Evolutionary conservation across 2,113 vertebrate genomes (phyloP).

Genomic region (Hemiscyllium ocellatum): DNA sequence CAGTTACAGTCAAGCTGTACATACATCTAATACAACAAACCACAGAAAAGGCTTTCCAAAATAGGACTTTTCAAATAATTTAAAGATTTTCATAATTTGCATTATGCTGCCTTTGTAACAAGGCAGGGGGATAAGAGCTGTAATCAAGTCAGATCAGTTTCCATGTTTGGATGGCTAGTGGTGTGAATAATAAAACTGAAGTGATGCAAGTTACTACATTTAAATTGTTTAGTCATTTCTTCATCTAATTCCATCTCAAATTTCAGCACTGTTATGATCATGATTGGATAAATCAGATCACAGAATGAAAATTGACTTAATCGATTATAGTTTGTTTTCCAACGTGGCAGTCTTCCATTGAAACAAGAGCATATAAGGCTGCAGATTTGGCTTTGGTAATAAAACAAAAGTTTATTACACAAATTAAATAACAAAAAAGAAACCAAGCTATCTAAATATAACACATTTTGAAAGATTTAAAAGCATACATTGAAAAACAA

Average conservation of each 20-base stretch:
- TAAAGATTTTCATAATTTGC: neutral
- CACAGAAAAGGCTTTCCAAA: neutral
- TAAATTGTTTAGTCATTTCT: neutral
- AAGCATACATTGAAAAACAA: too few relatives aligned
- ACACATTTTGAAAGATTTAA: too few relatives aligned
- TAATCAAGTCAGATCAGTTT: neutral
- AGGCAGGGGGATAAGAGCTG: neutral
- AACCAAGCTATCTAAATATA: too few relatives aligned
- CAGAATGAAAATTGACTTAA: too few relatives aligned
- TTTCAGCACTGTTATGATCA: neutral
- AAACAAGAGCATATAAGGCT: too few relatives aligned
- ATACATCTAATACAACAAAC: neutral
- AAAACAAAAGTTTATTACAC: too few relatives aligned
- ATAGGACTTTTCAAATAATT: neutral
- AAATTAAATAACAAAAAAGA: too few relatives aligned
- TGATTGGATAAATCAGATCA: too few relatives aligned
- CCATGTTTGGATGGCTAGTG: neutral
- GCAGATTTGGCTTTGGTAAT: too few relatives aligned
- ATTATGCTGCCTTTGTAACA: neutral
- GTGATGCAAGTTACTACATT: neutral
- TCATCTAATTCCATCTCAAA: neutral
- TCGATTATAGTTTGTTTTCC: too few relatives aligned
- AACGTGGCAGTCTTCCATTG: too few relatives aligned
- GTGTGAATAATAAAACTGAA: neutral
- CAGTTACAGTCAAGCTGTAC: neutral